Evolutionary conservation across 2,797 vertebrate genomes (phyloP).

Genomic region (Nannoperca australis): DNA sequence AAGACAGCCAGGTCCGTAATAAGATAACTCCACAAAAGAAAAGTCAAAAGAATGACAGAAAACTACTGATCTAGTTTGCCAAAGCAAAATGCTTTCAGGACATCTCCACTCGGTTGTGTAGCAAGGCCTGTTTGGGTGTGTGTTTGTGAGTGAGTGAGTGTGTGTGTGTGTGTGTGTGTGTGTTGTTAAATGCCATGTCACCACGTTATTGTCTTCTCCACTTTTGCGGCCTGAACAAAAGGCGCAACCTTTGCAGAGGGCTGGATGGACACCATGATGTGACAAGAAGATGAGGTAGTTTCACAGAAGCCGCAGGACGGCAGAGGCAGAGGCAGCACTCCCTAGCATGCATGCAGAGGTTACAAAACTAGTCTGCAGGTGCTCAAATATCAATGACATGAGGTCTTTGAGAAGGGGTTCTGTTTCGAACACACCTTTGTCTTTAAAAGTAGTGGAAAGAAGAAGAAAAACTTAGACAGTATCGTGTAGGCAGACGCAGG

Average conservation of each 20-base stretch:
- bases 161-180: neutral
- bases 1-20: neutral
- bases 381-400: neutral
- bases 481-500: neutral
- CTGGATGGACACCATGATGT: neutral
- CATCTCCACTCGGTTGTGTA: conserved; percentile 10
- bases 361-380: neutral
- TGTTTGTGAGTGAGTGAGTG: neutral
- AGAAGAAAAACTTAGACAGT: accelerated
- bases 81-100: conserved; percentile 16
- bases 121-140: conserved; percentile 3
- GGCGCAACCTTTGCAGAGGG: conserved; percentile 4
- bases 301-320: neutral
- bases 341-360: neutral
- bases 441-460: neutral
- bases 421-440: no score
- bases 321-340: neutral
- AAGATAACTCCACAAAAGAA: neutral
- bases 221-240: conserved; percentile 6
- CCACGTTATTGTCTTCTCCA: conserved; percentile 6
- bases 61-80: neutral
- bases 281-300: conserved; percentile 6
- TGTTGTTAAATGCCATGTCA: conserved; percentile 1
- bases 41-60: conserved; percentile 13
- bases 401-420: no score